phyloP scores from a whole-genome alignment of 2,113 vertebrate genomes.

The Synodontis membranacea region DNA sequence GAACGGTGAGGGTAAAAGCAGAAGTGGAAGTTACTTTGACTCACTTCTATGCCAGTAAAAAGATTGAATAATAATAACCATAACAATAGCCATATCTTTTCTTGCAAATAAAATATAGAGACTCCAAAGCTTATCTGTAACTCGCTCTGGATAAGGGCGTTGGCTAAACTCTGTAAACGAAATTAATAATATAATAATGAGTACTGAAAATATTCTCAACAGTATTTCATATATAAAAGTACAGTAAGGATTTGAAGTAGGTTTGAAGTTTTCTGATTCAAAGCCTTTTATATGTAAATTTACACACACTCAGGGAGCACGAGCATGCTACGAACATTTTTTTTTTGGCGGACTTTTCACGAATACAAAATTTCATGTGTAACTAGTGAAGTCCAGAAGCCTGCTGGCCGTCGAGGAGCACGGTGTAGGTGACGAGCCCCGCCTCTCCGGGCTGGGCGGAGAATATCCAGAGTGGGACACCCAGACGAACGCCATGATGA shows the following conservation, averaged over 20 bases:
- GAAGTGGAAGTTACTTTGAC: not conserved
- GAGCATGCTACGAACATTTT: not conserved
- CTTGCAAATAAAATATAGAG: not conserved
- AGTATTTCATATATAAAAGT: not conserved
- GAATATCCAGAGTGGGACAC: slow-evolving; percentile 78
- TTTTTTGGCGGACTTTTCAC: not conserved
- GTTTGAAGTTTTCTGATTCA: not conserved
- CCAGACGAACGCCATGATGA: slow-evolving; percentile 72
- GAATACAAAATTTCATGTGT: not conserved
- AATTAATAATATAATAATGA: no score
- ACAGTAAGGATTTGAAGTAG: not conserved
- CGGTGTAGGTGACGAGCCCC: slow-evolving; percentile 75
- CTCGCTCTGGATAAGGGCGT: not conserved
- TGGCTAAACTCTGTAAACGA: not conserved
- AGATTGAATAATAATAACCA: not conserved
- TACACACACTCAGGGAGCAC: not conserved
- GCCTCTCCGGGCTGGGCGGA: slow-evolving; percentile 75
- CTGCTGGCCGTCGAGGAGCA: slow-evolving; percentile 86
- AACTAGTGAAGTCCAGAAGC: slow-evolving; percentile 88
- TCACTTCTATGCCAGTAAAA: not conserved
- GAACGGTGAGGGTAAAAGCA: not conserved
- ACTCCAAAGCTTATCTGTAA: not conserved
- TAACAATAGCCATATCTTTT: no score
- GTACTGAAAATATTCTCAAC: not conserved
- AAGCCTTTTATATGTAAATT: no score